Percentiles rank a stretch among this genome's conserved stretches.
Conservation (phyloP, 2,888 invertebrate species). For the Notodonta dromedarius region DNA sequence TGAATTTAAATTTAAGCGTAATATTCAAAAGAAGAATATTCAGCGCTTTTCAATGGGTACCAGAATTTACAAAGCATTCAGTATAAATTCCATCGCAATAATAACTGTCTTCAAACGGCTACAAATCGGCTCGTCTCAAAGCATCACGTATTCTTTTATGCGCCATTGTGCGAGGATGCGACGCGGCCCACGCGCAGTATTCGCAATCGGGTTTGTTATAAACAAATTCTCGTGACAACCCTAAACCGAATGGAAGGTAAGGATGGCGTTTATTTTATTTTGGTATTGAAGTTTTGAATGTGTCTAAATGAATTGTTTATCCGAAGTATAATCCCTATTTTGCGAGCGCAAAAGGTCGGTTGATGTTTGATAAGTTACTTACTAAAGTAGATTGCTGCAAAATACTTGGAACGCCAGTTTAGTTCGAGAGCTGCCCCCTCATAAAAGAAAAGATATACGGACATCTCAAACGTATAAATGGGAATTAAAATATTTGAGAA, state of each 20-base stretch:
- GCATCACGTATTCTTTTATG: conserved; percentile 53
- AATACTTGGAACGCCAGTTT: too few species aligned
- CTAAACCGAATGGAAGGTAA: not conserved
- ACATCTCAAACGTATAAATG: too few species aligned
- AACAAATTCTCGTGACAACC: conserved; percentile 6
- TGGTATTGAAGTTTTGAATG: not conserved
- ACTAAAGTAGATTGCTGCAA: too few species aligned
- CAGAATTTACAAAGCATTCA: not conserved
- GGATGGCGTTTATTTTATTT: conserved; percentile 1
- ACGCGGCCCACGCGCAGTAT: conserved; percentile 45
- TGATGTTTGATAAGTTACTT: too few species aligned
- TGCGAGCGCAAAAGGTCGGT: too few species aligned
- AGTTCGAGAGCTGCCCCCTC: too few species aligned
- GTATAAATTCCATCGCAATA: conserved; percentile 13
- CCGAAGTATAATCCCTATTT: not conserved
- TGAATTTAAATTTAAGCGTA: not conserved
- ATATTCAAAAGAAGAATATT: conserved; percentile 8
- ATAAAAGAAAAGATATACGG: too few species aligned
- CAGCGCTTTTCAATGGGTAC: not conserved
- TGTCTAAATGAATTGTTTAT: not conserved
- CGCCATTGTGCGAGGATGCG: conserved; percentile 57
- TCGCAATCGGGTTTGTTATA: conserved; percentile 26
- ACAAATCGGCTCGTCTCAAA: conserved; percentile 62
- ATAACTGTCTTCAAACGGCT: conserved; percentile 24
- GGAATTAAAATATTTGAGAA: too few species aligned